Base-by-base conservation (phyloP, 2,888 invertebrate genomes). In the Pemphredon lugubris region DNA sequence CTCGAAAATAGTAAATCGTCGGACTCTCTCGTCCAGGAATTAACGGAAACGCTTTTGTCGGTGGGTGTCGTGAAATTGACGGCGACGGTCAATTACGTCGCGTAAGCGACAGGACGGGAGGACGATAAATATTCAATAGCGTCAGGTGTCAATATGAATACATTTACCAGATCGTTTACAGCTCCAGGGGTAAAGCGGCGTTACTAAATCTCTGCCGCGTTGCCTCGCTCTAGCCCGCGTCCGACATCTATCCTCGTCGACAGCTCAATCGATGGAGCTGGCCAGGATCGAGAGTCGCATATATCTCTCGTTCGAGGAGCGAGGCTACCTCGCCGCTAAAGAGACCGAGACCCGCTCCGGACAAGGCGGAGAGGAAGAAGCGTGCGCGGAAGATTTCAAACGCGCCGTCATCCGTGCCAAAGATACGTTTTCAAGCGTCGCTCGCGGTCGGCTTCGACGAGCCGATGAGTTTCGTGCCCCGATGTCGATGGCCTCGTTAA, bases 371-470 rank as follows among this genome's bases (percentile, higher is more conserved):
- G 74, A 74, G 77, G 78, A 79, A 79, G 73, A 73, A 66, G 45
- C 64, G 66, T 54, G 66, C 53, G 55, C 58, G 64, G 82, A 81
- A 79, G 76, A 79, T 79, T 77, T 84, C 79, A 84, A 83, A 84
- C 81, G 81, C 69, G 77, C 83, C 84, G 83, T 82, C 76, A 68
- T 69, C 67, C 53, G 65, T 71, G 72, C 65, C 54, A 50, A 72
- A 68, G 68, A 65, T 73, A 73, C 65, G 73, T 75, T 73, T 77
- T 47, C 73, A 67, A 68, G 50, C 63, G 74, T 68, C 60, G 61
- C 69, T 73, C 66, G 75, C 53, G 71, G 59, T 40, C 65, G 54
- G 58, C 57, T 21, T 53, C 70, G 72, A 53, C 60, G 68, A 59
- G 37, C 34, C 59, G 65, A 69, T 59, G 68, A 77, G 74, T 69